These are phyloP conservation scores for Chrysomela aeneicollis DNA, from an alignment of 2,888 invertebrate genomes.

Conservation along the genomic window DNA sequence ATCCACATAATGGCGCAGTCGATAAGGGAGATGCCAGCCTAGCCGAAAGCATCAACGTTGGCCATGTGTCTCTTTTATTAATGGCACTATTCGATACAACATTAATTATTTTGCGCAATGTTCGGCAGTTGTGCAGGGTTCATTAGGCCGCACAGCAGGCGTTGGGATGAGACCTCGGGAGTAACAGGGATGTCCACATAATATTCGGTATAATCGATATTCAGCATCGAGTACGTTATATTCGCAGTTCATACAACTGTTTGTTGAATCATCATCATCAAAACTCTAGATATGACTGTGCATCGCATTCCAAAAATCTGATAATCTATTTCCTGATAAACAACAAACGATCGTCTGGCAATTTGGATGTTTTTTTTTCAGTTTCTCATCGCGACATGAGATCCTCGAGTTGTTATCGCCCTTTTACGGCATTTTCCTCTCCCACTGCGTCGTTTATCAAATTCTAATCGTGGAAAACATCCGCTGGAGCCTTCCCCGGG, in stretches of 20 bases:
- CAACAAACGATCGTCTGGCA: no score
- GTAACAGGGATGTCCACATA: no score
- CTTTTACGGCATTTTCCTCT: conserved; percentile 22
- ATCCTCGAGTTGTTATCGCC: conserved; percentile 25
- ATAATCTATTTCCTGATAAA: no score
- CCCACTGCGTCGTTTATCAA: conserved; percentile 31
- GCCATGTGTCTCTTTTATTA: conserved; percentile 28
- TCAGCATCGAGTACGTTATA: no score
- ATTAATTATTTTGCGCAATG: conserved; percentile 28
- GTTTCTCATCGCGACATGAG: no score
- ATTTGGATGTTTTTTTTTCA: no score
- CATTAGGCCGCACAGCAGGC: conserved; percentile 20
- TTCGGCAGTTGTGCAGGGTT: conserved; percentile 17
- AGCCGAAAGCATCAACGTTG: conserved; percentile 19
- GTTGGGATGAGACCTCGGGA: neutral
- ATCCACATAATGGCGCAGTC: conserved; percentile 55
- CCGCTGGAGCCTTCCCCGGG: conserved; percentile 20
- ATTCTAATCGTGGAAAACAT: conserved; percentile 31
- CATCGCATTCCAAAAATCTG: no score
- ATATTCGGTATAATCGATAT: no score
- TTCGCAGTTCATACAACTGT: no score
- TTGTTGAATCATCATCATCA: no score
- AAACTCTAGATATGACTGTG: no score
- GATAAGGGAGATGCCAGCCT: conserved; percentile 43
- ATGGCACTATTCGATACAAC: conserved; percentile 26